A percentile compares a stretch with the other conserved stretches of the same genome.
Conservation (phyloP, 2,113 vertebrate genomes). For the Centrocercus urophasianus region DNA sequence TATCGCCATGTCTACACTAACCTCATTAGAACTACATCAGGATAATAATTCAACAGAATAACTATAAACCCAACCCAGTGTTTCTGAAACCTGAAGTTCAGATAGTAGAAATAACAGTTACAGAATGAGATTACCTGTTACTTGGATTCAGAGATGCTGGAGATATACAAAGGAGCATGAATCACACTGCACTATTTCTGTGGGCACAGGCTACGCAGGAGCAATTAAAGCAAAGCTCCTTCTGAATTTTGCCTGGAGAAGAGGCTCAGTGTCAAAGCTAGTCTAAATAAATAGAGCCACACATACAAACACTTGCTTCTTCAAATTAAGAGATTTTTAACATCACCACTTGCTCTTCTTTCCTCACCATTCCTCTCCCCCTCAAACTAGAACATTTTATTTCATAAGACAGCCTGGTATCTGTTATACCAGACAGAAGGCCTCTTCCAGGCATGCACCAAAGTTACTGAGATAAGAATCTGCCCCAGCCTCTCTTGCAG, state of each 20-base stretch:
- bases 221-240: background rate
- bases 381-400: background rate
- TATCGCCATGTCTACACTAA: background rate
- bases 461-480: background rate
- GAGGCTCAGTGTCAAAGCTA: background rate
- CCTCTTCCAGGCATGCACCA: background rate
- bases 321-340: background rate
- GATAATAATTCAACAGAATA: background rate
- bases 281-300: background rate
- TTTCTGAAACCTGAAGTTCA: constrained; percentile 1
- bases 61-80: background rate
- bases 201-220: background rate
- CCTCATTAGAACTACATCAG: background rate
- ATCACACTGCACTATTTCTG: background rate
- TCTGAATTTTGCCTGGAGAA: background rate
- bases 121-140: background rate
- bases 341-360: background rate
- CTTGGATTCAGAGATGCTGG: background rate
- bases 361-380: background rate
- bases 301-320: background rate
- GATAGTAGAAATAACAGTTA: background rate
- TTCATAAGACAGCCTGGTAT: background rate
- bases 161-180: background rate
- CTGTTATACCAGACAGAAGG: background rate
- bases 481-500: background rate